phyloP scores from a whole-genome alignment of 2,888 invertebrate species.

The Opisthograptis luteolata region DNA sequence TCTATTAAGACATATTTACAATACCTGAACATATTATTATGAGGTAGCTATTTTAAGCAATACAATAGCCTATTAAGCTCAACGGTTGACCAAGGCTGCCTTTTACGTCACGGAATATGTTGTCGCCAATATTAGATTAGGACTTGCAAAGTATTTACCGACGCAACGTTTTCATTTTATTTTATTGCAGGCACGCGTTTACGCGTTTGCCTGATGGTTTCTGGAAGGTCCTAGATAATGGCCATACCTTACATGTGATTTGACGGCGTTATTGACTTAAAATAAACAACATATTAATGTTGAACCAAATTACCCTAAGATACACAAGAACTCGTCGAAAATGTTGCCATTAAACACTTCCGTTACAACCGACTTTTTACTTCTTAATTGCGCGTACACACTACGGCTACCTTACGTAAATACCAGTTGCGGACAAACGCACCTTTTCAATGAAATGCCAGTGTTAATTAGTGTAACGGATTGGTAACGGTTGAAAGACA shows the following conservation, averaged over 20 bases:
- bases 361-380: conserved; percentile 9
- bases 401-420: conserved; percentile 1
- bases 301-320: too few relatives aligned
- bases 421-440: conserved; percentile 3
- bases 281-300: too few relatives aligned
- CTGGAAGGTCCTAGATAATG: too few relatives aligned
- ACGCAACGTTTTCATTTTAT: too few relatives aligned
- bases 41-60: conserved; percentile 2
- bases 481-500: conserved; percentile 1
- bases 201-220: too few relatives aligned
- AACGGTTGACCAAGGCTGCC: conserved; percentile 17
- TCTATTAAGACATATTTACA: conserved; percentile 4
- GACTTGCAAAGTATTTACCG: too few relatives aligned
- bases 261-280: too few relatives aligned
- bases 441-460: conserved; percentile 23
- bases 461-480: conserved; percentile 13
- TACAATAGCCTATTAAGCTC: conserved; percentile 24
- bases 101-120: conserved; percentile 1
- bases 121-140: neutral
- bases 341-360: neutral
- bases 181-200: too few relatives aligned
- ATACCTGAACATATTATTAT: neutral
- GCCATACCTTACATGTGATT: too few relatives aligned
- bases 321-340: too few relatives aligned
- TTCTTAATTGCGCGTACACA: neutral